Conservation (phyloP, 1,140 invertebrate species). For the Drosophila carrolli region DNA sequence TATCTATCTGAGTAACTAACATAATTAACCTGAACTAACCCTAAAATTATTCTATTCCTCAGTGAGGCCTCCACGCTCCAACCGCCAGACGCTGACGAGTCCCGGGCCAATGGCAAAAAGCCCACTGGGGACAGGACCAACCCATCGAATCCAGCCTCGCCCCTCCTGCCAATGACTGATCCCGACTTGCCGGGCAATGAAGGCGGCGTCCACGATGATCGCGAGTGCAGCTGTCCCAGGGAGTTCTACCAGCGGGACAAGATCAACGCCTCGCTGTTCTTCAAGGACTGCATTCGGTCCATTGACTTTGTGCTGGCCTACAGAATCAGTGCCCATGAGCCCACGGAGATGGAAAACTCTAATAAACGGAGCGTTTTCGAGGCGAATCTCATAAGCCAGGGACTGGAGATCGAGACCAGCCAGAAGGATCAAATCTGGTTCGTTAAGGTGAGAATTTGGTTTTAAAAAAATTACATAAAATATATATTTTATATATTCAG, state of each 20-base stretch:
- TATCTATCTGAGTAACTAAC: neutral
- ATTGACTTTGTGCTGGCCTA: constrained; percentile 93
- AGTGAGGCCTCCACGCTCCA: constrained; percentile 62
- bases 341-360: constrained; percentile 78
- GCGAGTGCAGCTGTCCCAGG: constrained; percentile 67
- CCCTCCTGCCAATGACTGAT: constrained; percentile 75
- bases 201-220: constrained; percentile 59
- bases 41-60: neutral
- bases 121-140: constrained; percentile 26
- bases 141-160: constrained; percentile 44
- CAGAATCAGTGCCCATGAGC: constrained; percentile 86
- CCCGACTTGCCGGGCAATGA: constrained; percentile 13
- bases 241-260: constrained; percentile 66
- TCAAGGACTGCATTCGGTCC: constrained; percentile 88
- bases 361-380: constrained; percentile 87
- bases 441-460: constrained; percentile 86
- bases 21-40: neutral
- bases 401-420: constrained; percentile 88
- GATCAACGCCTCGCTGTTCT: constrained; percentile 87
- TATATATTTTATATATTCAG: constrained; percentile 82
- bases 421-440: constrained; percentile 88
- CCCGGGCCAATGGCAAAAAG: constrained; percentile 54
- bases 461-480: neutral
- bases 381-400: constrained; percentile 88
- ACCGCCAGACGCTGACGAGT: constrained; percentile 49